phyloP scores from a whole-genome alignment of 2,113 vertebrate genomes.

The Patagioenas fasciata region DNA sequence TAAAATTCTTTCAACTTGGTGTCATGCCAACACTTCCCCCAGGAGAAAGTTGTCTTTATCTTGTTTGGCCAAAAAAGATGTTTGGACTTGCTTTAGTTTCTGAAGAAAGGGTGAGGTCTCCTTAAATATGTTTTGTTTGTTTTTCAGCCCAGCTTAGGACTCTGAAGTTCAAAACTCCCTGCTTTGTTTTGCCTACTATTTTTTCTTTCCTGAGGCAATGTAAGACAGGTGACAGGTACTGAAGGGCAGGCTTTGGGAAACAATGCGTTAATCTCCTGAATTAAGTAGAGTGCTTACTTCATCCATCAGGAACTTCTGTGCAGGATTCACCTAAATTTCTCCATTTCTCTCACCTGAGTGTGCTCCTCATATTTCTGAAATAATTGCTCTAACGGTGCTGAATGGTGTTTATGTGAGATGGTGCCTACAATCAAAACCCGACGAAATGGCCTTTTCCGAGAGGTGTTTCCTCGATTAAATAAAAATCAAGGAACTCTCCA shows the following conservation, averaged over 20 bases:
- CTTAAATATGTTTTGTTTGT: neutral
- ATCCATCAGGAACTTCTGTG: neutral
- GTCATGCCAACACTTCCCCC: constrained; percentile 6
- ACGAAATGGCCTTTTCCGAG: neutral
- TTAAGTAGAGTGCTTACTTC: neutral
- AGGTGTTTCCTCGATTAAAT: neutral
- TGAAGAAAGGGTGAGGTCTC: constrained; percentile 47
- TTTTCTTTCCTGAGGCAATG: constrained; percentile 8
- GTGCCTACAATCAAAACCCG: neutral
- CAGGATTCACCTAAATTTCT: neutral
- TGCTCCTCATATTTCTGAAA: neutral
- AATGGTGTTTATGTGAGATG: neutral
- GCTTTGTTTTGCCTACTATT: constrained; percentile 3
- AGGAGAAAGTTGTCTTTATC: constrained; percentile 20
- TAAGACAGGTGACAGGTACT: constrained; percentile 6
- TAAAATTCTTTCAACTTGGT: constrained; percentile 11
- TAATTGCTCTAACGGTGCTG: neutral
- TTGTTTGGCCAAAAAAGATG: constrained; percentile 40
- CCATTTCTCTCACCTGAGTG: neutral
- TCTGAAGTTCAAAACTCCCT: neutral
- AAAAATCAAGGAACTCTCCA: neutral
- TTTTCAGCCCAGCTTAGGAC: neutral
- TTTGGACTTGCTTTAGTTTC: constrained; percentile 54
- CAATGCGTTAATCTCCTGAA: neutral
- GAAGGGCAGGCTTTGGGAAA: constrained; percentile 22